A percentile compares a stretch with the other conserved stretches of the same genome.
These are phyloP conservation scores for Lutjanus argentimaculatus DNA, from an alignment of 2,797 vertebrate species.

Conservation along the genomic window DNA sequence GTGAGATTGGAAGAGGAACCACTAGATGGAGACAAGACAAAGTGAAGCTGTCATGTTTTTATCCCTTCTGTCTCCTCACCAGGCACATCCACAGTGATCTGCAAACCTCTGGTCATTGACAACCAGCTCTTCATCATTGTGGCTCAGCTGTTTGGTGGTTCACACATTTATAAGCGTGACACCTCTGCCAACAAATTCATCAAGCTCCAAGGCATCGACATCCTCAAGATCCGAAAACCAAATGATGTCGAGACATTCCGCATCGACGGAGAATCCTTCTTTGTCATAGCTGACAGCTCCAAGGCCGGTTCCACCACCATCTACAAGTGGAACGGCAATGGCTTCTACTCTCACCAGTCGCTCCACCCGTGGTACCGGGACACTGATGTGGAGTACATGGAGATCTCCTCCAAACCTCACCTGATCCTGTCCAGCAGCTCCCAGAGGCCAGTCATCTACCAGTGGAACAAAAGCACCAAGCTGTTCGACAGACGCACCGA, in stretches of 20 bases:
- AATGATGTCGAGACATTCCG: conserved; percentile 97
- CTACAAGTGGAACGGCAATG: conserved; percentile 99
- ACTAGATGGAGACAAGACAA: conserved; percentile 52
- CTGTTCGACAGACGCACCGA: conserved; percentile 93
- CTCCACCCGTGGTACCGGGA: conserved; percentile 97
- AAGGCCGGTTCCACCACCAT: conserved; percentile 98
- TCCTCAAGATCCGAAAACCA: conserved; percentile 96
- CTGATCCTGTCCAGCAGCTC: conserved; percentile 97
- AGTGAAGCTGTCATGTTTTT: conserved; percentile 1
- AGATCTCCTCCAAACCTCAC: conserved; percentile 94
- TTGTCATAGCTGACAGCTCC: conserved; percentile 97
- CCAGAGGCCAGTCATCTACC: conserved; percentile 96
- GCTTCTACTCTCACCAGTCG: conserved; percentile 98
- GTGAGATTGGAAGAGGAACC: conserved; percentile 5
- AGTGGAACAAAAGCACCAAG: conserved; percentile 94
- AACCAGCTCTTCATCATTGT: conserved; percentile 95
- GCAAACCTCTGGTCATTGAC: conserved; percentile 97
- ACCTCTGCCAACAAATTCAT: conserved; percentile 96
- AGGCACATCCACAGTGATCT: conserved; percentile 96
- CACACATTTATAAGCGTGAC: conserved; percentile 98
- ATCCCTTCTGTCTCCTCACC: conserved; percentile 33
- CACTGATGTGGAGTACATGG: conserved; percentile 96
- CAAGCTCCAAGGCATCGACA: conserved; percentile 99
- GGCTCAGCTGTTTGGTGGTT: conserved; percentile 97
- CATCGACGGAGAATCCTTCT: conserved; percentile 94